Evolutionary conservation across 2,797 vertebrate species (phyloP), one percentile per base, ranked within the genome.

Genomic region (Tinamus major): DNA sequence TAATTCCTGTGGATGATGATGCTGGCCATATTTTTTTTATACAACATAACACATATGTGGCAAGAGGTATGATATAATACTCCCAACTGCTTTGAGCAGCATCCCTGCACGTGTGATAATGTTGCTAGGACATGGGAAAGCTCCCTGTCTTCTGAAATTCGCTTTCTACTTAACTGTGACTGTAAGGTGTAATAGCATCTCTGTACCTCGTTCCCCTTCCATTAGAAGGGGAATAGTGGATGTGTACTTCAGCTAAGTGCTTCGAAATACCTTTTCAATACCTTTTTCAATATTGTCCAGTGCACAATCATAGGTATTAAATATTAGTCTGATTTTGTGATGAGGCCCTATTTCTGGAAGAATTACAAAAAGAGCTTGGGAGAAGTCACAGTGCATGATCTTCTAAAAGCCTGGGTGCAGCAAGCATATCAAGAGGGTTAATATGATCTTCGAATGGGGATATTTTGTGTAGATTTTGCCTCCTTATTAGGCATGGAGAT

Each of bases 231-330:
- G 87, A 95, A 71, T 59, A 16, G 61, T 79, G 64, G 89, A 12
- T 88, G 92, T 88, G 89, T 81, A 77, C 17, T 81, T 92, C 70
- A 82, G 91, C 26, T 88, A 86, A 72, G 82, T 96, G 95, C 91
- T 96, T 92, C 85, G 75, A 91, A 96, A 96, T 90, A 86, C 84
- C 44, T 94, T 68, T 93, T n/a, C n/a, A n/a, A n/a, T n/a, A n/a
- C n/a, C 3, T 87, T 90, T 94, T 91, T 92, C 80, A 72, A 64
- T 78, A 21, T 69, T 71, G 77, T 83, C 86, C 71, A 58, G 13
- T 42, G 71, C 58, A 9, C 77, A 68, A 67, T 88, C 78, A 39
- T 69, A 61, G 42, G 9, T 62, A 8, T 62, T 35, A 62, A 37
- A 37, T 21, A 21, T 78, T 24, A 82, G 64, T 89, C 84, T 89